Percentiles rank a stretch among this genome's conserved stretches.
These are phyloP conservation scores for Folsomia manolachei DNA, from an alignment of 2,888 invertebrate genomes.

Conservation along the genomic window DNA sequence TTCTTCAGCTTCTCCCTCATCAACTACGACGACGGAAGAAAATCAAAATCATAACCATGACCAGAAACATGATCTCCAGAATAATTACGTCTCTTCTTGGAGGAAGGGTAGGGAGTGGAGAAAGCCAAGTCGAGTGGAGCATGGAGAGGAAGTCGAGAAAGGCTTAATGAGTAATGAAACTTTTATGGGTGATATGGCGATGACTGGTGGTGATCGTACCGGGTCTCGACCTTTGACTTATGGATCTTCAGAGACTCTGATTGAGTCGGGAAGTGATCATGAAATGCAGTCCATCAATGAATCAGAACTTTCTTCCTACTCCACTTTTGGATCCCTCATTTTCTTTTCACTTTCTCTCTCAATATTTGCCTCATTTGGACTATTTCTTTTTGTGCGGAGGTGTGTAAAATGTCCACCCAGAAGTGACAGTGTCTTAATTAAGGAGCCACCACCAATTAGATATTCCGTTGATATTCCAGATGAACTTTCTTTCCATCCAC, in stretches of 20 bases:
- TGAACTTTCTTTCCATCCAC: constrained; percentile 49
- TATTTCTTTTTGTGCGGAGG: constrained; percentile 52
- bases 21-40: neutral
- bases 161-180: constrained; percentile 13
- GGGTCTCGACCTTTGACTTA: constrained; percentile 33
- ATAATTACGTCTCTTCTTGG: constrained; percentile 15
- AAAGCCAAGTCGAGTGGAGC: neutral
- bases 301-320: neutral
- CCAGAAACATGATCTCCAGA: constrained; percentile 1
- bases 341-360: constrained; percentile 53
- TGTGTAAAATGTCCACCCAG: constrained; percentile 53
- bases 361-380: constrained; percentile 53
- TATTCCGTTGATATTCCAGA: constrained; percentile 53
- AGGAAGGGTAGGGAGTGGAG: neutral
- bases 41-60: neutral
- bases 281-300: neutral
- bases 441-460: constrained; percentile 52
- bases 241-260: constrained; percentile 39
- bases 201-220: constrained; percentile 10
- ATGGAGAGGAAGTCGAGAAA: neutral
- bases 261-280: constrained; percentile 39
- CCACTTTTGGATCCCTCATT: constrained; percentile 51
- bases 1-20: neutral
- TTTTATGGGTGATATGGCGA: constrained; percentile 8
- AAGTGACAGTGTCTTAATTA: constrained; percentile 51